Conservation (phyloP, 2,797 vertebrate species). For the Coracias cyanogaster region DNA sequence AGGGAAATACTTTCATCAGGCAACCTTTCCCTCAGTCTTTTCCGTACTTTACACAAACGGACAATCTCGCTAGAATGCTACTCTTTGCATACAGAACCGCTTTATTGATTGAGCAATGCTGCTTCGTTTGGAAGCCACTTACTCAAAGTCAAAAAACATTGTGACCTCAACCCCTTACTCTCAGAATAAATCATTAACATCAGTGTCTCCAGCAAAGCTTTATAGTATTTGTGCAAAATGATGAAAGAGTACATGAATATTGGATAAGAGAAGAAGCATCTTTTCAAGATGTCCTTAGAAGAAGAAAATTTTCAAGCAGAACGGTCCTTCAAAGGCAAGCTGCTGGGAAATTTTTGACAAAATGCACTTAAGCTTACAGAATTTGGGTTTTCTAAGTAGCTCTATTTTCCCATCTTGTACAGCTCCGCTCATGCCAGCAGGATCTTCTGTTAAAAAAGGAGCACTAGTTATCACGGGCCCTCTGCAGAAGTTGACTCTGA, state of each 20-base stretch:
- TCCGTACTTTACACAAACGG: neutral
- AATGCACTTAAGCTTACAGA: neutral
- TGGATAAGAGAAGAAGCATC: fast-evolving
- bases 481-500: neutral
- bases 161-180: conserved; percentile 22
- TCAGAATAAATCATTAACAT: conserved; percentile 8
- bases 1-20: neutral
- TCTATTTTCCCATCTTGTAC: neutral
- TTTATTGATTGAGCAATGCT: conserved; percentile 46
- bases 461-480: neutral
- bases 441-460: neutral
- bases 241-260: neutral
- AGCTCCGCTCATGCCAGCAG: neutral
- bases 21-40: neutral
- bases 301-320: neutral
- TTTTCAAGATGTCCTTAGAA: neutral
- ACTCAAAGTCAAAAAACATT: conserved; percentile 45
- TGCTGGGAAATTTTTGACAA: neutral
- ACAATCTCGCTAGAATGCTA: neutral
- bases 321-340: neutral
- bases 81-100: conserved; percentile 26
- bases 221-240: neutral
- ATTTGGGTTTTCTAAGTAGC: neutral
- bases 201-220: neutral
- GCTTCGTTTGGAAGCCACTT: conserved; percentile 29